Evolutionary conservation across 2,888 invertebrate species (phyloP).

Genomic region (Neoaliturus tenellus): DNA sequence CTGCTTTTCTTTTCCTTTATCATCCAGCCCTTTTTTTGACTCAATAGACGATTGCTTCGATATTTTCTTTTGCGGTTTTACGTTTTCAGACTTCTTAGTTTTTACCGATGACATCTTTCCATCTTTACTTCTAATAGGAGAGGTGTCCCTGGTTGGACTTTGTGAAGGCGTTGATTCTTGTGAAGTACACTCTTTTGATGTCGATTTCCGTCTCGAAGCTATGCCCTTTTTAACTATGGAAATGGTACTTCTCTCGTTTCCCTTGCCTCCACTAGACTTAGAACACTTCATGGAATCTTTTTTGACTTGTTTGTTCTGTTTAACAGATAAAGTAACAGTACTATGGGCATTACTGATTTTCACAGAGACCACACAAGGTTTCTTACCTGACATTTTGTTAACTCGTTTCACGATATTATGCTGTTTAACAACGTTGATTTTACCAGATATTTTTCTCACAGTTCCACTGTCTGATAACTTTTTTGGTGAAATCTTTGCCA

Average conservation of each 20-base stretch:
- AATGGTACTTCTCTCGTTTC: constrained; percentile 19
- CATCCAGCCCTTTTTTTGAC: constrained; percentile 35
- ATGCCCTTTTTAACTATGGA: constrained; percentile 56
- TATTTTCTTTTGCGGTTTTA: constrained; percentile 22
- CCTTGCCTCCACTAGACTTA: constrained; percentile 17
- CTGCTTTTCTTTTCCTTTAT: constrained; percentile 10
- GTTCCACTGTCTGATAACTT: not conserved
- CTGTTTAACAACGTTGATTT: constrained; percentile 52
- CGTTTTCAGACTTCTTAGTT: constrained; percentile 27
- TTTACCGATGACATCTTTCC: not conserved
- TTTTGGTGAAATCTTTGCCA: constrained; percentile 34
- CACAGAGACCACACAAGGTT: constrained; percentile 53
- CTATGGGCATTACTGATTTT: constrained; percentile 57
- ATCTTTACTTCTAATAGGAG: constrained; percentile 29
- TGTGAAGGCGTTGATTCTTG: constrained; percentile 28
- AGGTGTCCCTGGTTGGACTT: constrained; percentile 34
- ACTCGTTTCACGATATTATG: constrained; percentile 52
- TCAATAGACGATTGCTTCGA: constrained; percentile 25
- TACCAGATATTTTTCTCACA: constrained; percentile 32
- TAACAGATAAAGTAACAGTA: constrained; percentile 40
- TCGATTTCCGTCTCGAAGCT: constrained; percentile 53
- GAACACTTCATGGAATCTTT: constrained; percentile 37
- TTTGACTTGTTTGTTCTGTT: constrained; percentile 53
- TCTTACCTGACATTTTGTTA: constrained; percentile 54
- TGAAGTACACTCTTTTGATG: constrained; percentile 27